Conservation (phyloP, 92 coral and sea anemone species). For the Porites rus region DNA sequence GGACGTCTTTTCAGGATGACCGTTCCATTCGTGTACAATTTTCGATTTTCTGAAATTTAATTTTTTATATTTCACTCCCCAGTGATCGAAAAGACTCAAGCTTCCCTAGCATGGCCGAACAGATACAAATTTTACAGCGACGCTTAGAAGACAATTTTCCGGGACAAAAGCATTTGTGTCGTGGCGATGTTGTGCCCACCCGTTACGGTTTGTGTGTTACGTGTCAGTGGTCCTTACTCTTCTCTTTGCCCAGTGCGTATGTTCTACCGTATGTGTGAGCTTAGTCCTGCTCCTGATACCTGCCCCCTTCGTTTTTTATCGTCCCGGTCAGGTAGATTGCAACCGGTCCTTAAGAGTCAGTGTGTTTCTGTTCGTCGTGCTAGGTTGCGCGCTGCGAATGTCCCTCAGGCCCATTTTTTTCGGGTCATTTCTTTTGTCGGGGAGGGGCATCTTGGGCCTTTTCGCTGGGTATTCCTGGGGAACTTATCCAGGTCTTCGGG, state of each 20-base stretch:
- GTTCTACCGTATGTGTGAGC: not conserved
- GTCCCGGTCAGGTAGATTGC: not conserved
- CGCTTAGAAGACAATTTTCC: no score
- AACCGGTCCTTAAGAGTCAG: not conserved
- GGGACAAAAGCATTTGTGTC: not conserved
- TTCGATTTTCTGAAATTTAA: no score
- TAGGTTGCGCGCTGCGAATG: not conserved
- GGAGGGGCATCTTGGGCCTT: conserved; percentile 11
- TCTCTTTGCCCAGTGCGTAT: conserved; percentile 3
- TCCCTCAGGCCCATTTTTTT: not conserved
- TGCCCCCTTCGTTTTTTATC: not conserved
- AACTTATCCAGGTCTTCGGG: not conserved
- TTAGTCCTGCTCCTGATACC: not conserved
- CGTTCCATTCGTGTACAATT: no score
- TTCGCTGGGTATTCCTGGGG: not conserved
- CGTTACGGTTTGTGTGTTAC: conserved; percentile 2
- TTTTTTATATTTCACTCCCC: no score
- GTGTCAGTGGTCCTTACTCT: conserved; percentile 11
- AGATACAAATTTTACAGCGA: no score
- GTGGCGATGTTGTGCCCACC: conserved; percentile 5
- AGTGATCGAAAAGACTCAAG: no score
- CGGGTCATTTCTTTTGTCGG: not conserved
- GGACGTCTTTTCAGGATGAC: no score
- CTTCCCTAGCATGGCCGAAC: no score
- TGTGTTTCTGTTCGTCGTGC: not conserved